Base-by-base conservation (phyloP, 2,113 vertebrate species). In the Anolis carolinensis region DNA sequence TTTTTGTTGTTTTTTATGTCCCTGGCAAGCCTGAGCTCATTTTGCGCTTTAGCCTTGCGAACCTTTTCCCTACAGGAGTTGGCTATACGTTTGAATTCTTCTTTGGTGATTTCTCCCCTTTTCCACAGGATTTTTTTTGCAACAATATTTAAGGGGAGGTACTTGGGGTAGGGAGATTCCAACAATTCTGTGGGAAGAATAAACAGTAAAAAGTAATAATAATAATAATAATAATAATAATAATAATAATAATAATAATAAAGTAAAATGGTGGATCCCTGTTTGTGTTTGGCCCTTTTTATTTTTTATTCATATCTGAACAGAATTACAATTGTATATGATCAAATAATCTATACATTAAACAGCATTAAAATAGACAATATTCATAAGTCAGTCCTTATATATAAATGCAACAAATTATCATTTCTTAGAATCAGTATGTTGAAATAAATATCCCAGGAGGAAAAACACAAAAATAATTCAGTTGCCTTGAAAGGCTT, bases 241-340 rank as follows among this genome's bases (percentile, higher is more conserved):
- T 13, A 14, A 55, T 4, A 59, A 59, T 13, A 14, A 55, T n/a
- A n/a, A n/a, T n/a, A n/a, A 55, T 18, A 44, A 44, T 4, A 59
- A 44, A 44, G 36, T 20, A 13, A 68, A 81, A 30, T 44, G 39
- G 36, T 48, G 36, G 79, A 81, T 65, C 65, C 63, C 79, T 81
- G 27, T 6, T 81, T 68, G 14, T 81, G 65, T 67, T 67, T 80
- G 63, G 39, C 79, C 79, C 79, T 80, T 81, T 67, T 44, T 1
- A 30, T 52, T 75, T 80, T 67, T 67, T 81, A 27, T 39, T 81
- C 39, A 81, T 48, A 81, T 68, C 16, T 77, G 39, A 81, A 81
- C 79, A 81, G 34, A 81, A 81, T 81, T 81, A 81, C 79, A 81
- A 30, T 81, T 68, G 68, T 81, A 67, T 67, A 81, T 81, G 79